phyloP scores from a whole-genome alignment of 1,140 invertebrate genomes.

The Diabrotica undecimpunctata region DNA sequence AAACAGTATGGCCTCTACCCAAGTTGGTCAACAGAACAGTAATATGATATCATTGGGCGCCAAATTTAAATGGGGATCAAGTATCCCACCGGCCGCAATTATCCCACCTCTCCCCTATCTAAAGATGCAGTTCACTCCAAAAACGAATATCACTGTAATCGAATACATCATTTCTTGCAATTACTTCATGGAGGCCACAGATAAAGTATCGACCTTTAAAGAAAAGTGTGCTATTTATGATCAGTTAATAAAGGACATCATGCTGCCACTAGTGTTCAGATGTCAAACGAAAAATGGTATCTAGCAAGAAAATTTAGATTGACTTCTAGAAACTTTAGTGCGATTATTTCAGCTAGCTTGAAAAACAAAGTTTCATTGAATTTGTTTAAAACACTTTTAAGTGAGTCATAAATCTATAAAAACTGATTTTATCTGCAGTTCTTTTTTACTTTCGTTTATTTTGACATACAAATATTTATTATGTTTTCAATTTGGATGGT shows the following conservation, averaged over 20 bases:
- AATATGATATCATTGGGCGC: too few relatives aligned
- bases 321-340: slow-evolving; percentile 25
- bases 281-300: slow-evolving; percentile 22
- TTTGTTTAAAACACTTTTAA: slow-evolving; percentile 8
- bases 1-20: too few relatives aligned
- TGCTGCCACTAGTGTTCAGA: slow-evolving; percentile 22
- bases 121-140: too few relatives aligned
- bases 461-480: not conserved
- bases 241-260: slow-evolving; percentile 16
- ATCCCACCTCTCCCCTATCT: too few relatives aligned
- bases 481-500: slow-evolving; percentile 12
- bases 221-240: slow-evolving; percentile 20
- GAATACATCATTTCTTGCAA: slow-evolving; percentile 17
- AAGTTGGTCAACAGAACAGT: too few relatives aligned
- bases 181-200: slow-evolving; percentile 8
- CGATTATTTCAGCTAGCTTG: slow-evolving; percentile 12
- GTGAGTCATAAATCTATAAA: too few relatives aligned
- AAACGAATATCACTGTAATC: too few relatives aligned
- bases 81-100: too few relatives aligned
- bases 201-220: slow-evolving; percentile 10
- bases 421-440: not conserved
- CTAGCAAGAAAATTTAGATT: slow-evolving; percentile 25
- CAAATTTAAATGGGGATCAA: too few relatives aligned
- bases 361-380: slow-evolving; percentile 20
- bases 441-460: slow-evolving; percentile 24